Conservation (phyloP, 2,797 vertebrate genomes). For the Muraenolepis orangiensis region DNA sequence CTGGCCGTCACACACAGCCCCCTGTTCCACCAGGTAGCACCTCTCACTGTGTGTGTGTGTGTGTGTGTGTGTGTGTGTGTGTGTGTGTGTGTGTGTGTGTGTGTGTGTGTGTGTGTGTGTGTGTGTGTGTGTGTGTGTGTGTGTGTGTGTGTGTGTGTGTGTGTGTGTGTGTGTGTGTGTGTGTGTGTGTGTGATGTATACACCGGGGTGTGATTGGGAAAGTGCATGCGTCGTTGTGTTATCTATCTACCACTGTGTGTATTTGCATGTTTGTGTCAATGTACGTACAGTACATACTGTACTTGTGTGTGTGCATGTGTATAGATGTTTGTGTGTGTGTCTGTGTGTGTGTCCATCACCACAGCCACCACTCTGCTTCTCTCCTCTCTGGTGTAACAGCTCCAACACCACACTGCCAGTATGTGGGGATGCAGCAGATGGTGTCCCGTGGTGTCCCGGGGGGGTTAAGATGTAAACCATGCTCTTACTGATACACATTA, state of each 20-base stretch:
- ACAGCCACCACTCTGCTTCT: background rate
- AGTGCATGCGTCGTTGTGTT: too few relatives aligned
- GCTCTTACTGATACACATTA: background rate
- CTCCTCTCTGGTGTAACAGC: too few relatives aligned
- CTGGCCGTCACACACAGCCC: slow-evolving; percentile 89
- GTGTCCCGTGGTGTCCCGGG: background rate
- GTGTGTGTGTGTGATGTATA: too few relatives aligned
- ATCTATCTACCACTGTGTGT: too few relatives aligned
- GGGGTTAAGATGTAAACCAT: background rate
- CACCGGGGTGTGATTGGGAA: too few relatives aligned
- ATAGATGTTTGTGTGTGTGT: background rate
- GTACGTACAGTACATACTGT: background rate
- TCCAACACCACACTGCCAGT: background rate
- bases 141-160: too few relatives aligned
- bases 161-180: too few relatives aligned
- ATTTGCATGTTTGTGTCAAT: background rate
- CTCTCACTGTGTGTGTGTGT: slow-evolving; percentile 1
- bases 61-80: background rate
- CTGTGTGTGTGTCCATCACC: too few relatives aligned
- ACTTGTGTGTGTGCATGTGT: background rate
- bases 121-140: too few relatives aligned
- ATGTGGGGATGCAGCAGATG: background rate
- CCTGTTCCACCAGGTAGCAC: slow-evolving; percentile 88
- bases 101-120: too few relatives aligned
- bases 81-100: too few relatives aligned